Evolutionary conservation across 1,140 invertebrate genomes (phyloP), one percentile per base, ranked within the genome.

Genomic region (Drosophila burlai): DNA sequence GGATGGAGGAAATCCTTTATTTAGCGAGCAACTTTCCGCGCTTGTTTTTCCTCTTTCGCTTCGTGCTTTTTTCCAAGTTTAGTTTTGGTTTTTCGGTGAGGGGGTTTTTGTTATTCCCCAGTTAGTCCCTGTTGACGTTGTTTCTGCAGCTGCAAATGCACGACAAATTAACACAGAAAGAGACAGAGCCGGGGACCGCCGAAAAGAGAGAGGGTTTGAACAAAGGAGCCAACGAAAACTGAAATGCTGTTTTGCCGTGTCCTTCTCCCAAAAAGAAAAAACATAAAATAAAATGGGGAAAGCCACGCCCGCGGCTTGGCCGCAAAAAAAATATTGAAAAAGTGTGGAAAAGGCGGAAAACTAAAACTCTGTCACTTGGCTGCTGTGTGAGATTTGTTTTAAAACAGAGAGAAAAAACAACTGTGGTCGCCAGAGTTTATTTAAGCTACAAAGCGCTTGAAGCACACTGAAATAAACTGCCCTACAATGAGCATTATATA

Each of bases 131-230:
- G 60, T 75, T 76, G 71, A 54, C 50, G 59, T 67, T 67, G 63
- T 76, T 72, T 46, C 57, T 80, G 49, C 43, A 46, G 29, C 80
- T 76, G 63, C 61, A 81, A 87, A 90, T 84, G 85, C 78, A 84
- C 81, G 84, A 89, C 84, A 89, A 89, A 89, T 89, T 89, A 89
- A 84, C 85, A 90, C 68, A 66, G 69, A 78, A 77, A 46, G 40
- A 52, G 38, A 29, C 45, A 36, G 74, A 7, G 42, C 45, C 63
- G 45, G 42, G n/a, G 8, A 45, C 21, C 24, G 9, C 16, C 21
- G 18, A 52, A 40, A 18, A 29, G 34, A 36, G 59, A 45, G 61
- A 26, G 54, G 52, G 47, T 16, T n/a, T 26, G 13, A 42, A 76
- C 57, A 68, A 76, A 68, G 34, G 57, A 55, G 54, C 43, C 11